phyloP scores from a whole-genome alignment of 2,113 vertebrate species.

The Lathamus discolor region DNA sequence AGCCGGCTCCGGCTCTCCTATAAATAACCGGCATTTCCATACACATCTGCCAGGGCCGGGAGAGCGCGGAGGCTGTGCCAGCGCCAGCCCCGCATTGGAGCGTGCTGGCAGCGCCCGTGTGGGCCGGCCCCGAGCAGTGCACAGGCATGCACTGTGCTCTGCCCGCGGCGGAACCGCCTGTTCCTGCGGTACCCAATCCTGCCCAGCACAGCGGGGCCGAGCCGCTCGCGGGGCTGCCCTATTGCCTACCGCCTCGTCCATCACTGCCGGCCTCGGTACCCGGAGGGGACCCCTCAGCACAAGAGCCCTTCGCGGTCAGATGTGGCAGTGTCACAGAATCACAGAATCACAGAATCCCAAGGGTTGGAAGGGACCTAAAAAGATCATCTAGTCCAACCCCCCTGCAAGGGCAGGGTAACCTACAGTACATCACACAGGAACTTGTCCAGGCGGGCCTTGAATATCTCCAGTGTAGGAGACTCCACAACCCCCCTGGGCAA shows the following conservation, averaged over 20 bases:
- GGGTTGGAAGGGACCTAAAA: too few species aligned
- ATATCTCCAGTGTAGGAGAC: too few species aligned
- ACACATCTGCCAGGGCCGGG: slow-evolving; percentile 39
- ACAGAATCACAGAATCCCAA: too few species aligned
- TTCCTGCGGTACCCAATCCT: slow-evolving; percentile 12
- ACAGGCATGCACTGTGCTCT: slow-evolving; percentile 61
- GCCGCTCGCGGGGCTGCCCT: not conserved
- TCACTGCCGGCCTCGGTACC: not conserved
- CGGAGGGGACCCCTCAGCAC: fast-evolving
- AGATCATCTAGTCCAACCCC: too few species aligned
- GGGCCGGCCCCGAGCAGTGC: slow-evolving; percentile 31
- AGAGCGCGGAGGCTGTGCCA: slow-evolving; percentile 43
- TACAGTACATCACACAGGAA: too few species aligned
- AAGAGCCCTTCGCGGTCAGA: not conserved
- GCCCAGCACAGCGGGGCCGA: not conserved
- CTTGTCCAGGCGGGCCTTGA: too few species aligned
- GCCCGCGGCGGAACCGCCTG: not conserved
- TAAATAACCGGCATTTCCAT: slow-evolving; percentile 42
- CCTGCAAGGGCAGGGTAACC: too few species aligned
- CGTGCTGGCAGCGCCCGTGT: slow-evolving; percentile 32
- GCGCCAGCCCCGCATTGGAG: slow-evolving; percentile 37
- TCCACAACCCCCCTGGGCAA: too few species aligned
- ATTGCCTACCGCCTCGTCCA: not conserved
- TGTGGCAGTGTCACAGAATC: not conserved
- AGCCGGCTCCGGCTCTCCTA: not conserved